phyloP scores from a whole-genome alignment of 2,113 vertebrate species.

The Haemorhous mexicanus region DNA sequence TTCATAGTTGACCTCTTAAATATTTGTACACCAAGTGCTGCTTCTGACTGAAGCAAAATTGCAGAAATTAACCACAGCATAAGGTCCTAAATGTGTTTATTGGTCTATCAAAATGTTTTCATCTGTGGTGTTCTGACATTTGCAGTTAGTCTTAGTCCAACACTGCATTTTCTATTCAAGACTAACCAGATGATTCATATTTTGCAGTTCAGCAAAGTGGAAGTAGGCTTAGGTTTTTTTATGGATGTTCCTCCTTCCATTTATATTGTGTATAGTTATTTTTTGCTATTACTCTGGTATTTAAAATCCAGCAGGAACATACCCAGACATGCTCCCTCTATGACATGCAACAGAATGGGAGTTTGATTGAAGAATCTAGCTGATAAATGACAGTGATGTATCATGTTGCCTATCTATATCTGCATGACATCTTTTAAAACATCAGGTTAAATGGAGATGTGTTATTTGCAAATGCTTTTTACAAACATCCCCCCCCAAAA shows the following conservation, averaged over 20 bases:
- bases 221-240: background rate
- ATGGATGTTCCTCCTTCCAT: background rate
- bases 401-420: background rate
- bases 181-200: background rate
- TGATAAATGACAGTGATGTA: background rate
- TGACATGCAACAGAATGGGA: background rate
- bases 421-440: background rate
- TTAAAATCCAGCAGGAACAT: background rate
- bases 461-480: background rate
- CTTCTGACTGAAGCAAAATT: conserved; percentile 19
- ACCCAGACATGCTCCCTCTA: background rate
- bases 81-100: background rate
- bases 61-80: background rate
- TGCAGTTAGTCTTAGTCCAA: background rate
- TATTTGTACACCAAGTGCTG: conserved; percentile 15
- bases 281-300: background rate
- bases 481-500: accelerated
- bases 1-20: conserved; percentile 42
- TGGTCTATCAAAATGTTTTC: conserved; percentile 7
- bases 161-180: background rate
- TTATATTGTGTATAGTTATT: background rate
- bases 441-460: background rate
- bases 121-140: background rate
- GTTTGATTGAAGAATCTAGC: background rate
- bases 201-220: background rate